Base-by-base conservation (phyloP, 2,888 invertebrate species). In the Branchipolynoe longqiensis region DNA sequence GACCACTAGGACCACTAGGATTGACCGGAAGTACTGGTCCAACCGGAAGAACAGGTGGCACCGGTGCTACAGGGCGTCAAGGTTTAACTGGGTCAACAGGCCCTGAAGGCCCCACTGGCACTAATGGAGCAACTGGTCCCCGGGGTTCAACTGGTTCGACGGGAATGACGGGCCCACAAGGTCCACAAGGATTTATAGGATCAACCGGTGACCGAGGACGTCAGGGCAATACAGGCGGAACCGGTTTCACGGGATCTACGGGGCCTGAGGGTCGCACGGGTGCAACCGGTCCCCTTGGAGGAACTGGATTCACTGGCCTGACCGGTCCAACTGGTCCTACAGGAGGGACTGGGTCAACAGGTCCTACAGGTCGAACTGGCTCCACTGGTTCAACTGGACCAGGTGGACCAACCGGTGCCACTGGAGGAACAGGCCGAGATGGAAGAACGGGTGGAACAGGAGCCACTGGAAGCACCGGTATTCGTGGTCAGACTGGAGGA, bases 11-110 rank as follows among this genome's bases (percentile, higher is more conserved):
- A 31, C 83, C 69, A 33, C 59, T 40, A 54, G 87, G 87, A 48
- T 58, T 73, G 41, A 86, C 85, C 14, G 89, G 89, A 41, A 38
- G 62, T 58, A 62, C 81, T 41, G 89, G 89, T 56, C 12, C 81
- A 6, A 56, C 86, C 28, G 89, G 84, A 38, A 18, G 25, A 12
- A 36, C 22, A 54, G 88, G 88, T 18, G 22, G 86, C 18, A 62
- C 74, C 38, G 88, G 88, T 40, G 25, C 62, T 56, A 40, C 64
- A 22, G 88, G 88, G 28, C 25, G 18, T 25, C 56, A 40, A 22
- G 84, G 84, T 36, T 4, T 74, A 33, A n/a, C 48, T 14, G 84
- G 84, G 33, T 18, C 38, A n/a, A 64, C 56, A 36, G 84, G 38
- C 28, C 48, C 48, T 28, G 69, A 36, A 48, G 82, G 64, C 83